A percentile compares a stretch with the other conserved stretches of the same genome.
These are phyloP conservation scores for Toxotes chatareus DNA, from an alignment of 2,113 vertebrate genomes.

Conservation along the genomic window DNA sequence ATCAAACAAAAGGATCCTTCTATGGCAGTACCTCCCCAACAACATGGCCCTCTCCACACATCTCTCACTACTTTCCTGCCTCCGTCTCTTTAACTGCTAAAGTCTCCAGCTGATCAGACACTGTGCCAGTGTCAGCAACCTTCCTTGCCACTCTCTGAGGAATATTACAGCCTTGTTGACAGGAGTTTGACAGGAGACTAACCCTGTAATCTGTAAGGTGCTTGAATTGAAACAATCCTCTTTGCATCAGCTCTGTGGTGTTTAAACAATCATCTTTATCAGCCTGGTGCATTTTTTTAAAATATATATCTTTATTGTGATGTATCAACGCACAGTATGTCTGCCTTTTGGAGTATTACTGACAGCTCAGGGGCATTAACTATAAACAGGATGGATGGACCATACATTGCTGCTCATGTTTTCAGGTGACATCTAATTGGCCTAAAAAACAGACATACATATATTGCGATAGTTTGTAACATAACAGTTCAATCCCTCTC, in stretches of 20 bases:
- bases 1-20: neutral
- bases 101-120: slow-evolving; percentile 3
- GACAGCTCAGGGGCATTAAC: neutral
- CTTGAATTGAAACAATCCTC: neutral
- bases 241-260: neutral
- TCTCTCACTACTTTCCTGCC: neutral
- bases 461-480: neutral
- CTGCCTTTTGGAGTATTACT: neutral
- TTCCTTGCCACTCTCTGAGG: slow-evolving; percentile 9
- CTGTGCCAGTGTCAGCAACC: neutral
- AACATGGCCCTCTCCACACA: neutral
- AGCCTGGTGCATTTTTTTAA: neutral
- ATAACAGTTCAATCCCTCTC: neutral
- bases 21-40: neutral
- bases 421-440: neutral
- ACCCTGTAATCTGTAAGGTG: slow-evolving; percentile 16
- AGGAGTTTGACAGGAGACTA: slow-evolving; percentile 43
- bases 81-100: neutral
- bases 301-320: neutral
- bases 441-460: neutral
- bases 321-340: neutral
- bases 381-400: neutral
- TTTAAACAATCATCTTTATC: slow-evolving; percentile 22
- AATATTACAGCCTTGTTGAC: slow-evolving; percentile 20
- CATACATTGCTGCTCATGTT: neutral